Conservation (phyloP, 2,113 vertebrate species). For the Seriola aureovittata region DNA sequence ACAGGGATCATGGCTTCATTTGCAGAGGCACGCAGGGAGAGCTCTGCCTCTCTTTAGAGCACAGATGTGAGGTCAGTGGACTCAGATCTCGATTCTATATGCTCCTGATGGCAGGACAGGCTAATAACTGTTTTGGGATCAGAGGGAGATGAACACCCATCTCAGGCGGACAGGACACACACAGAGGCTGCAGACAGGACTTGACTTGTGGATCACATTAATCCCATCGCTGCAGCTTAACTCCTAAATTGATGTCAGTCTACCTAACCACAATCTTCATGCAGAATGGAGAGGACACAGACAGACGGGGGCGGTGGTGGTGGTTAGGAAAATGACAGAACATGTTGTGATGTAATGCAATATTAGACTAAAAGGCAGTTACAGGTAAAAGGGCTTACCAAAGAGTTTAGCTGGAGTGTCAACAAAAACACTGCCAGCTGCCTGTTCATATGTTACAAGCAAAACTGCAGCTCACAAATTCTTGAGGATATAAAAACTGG, state of each 20-base stretch:
- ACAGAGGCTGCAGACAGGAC: slow-evolving; percentile 68
- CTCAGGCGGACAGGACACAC: slow-evolving; percentile 66
- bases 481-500: slow-evolving; percentile 16
- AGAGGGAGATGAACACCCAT: slow-evolving; percentile 53
- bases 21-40: slow-evolving; percentile 63
- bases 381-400: slow-evolving; percentile 26
- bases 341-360: slow-evolving; percentile 35
- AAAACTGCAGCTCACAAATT: slow-evolving; percentile 21
- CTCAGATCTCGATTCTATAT: slow-evolving; percentile 38
- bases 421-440: not conserved
- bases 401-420: not conserved
- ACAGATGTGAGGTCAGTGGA: slow-evolving; percentile 64
- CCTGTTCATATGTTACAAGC: slow-evolving; percentile 5
- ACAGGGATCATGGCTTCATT: slow-evolving; percentile 77
- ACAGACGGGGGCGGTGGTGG: slow-evolving; percentile 25
- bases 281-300: slow-evolving; percentile 60
- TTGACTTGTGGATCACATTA: slow-evolving; percentile 72
- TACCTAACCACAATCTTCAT: slow-evolving; percentile 63
- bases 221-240: slow-evolving; percentile 75
- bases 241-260: slow-evolving; percentile 81
- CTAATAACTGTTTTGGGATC: slow-evolving; percentile 70
- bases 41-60: slow-evolving; percentile 50
- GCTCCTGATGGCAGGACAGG: slow-evolving; percentile 56
- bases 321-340: slow-evolving; percentile 50
- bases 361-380: slow-evolving; percentile 34